phyloP scores from a whole-genome alignment of 1,140 invertebrate genomes.

The Bombus consobrinus region DNA sequence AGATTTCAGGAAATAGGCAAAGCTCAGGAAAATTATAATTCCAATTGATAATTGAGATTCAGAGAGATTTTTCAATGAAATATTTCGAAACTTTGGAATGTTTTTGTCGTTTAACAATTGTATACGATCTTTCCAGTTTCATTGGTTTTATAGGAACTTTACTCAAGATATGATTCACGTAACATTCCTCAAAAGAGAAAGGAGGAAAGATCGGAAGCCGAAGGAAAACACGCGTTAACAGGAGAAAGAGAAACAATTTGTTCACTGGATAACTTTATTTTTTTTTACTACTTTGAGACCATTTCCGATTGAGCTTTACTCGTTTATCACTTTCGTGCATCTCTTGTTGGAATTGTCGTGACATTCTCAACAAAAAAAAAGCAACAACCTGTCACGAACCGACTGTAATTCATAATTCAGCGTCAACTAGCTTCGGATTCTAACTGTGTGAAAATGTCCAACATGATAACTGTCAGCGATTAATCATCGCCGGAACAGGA shows the following conservation, averaged over 20 bases:
- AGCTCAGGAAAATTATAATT: neutral
- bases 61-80: too few relatives aligned
- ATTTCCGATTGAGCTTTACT: neutral
- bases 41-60: too few relatives aligned
- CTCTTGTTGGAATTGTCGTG: neutral
- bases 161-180: too few relatives aligned
- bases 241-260: neutral
- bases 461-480: neutral
- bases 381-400: neutral
- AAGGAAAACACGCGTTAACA: neutral
- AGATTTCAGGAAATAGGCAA: neutral
- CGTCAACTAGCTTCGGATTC: neutral
- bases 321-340: neutral
- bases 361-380: neutral
- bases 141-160: too few relatives aligned
- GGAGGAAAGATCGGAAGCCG: rapidly evolving
- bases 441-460: neutral
- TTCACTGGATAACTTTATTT: neutral
- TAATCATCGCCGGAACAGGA: too few relatives aligned
- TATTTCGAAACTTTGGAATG: too few relatives aligned
- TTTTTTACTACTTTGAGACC: neutral
- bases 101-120: too few relatives aligned
- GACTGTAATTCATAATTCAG: neutral
- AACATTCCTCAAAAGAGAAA: too few relatives aligned
- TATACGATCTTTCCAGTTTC: too few relatives aligned